Base-by-base conservation (phyloP, 2,888 invertebrate species). In the Drosophila multiciliata region DNA sequence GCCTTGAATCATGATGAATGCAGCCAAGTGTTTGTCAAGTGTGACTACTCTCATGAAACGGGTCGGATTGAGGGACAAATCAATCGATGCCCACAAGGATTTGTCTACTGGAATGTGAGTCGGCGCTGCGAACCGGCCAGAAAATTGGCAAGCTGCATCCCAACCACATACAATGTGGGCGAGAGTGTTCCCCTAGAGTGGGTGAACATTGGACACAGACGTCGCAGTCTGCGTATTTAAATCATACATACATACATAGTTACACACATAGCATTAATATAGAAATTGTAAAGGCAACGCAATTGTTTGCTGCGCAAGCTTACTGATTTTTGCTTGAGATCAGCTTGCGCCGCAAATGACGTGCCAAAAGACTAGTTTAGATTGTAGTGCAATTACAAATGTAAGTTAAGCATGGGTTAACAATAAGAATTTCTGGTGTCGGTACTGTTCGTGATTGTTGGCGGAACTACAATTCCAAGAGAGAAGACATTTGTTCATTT, bases 51-150 rank as follows among this genome's bases (percentile, higher is more conserved):
- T 17, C 75, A 89, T 15, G 93, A 93, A 75, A 90, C 93, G 2
- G 94, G 93, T 53, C 94, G 93, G 61, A 91, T 96, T 80, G 94
- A 95, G 92, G 97, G 96, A 20, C 95, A 95, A 83, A 93, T 97
- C 17, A 95, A 96, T 91, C 96, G 96, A 87, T 97, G 97, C 92
- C 97, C 97, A 0, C 94, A 95, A 83, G 95, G 95, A 50, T 97
- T 95, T 83, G 94, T 95, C 6, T 97, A 96, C 91, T 97, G 97
- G 96, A 94, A 95, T 50, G 95, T 96, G 5, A 97, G 96, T 82
- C 95, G 95, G 92, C 94, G 96, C 88, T 97, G 97, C 91, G 97
- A 97, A 92, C 94, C 95, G 50, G 93, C 94, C 0, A 93, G 94
- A 52, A 94, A 94, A 88, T 92, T 97, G 58, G 94, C 94, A 64